Base-by-base conservation (phyloP, 2,797 vertebrate species). In the Sciurus vulgaris region DNA sequence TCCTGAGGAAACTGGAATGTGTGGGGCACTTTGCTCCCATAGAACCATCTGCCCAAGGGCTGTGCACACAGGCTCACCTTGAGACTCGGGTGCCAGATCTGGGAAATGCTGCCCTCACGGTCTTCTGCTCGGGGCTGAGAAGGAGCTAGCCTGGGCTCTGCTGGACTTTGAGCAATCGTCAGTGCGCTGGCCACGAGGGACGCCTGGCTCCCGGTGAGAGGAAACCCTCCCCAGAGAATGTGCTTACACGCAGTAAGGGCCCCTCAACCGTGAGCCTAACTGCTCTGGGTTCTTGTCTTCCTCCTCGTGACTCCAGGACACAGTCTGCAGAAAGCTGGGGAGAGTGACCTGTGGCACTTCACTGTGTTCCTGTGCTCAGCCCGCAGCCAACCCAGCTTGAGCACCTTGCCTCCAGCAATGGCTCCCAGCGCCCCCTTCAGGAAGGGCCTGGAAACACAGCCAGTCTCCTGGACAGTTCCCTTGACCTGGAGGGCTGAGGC, bases 1-100 rank as follows among this genome's bases (percentile, higher is more conserved):
- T 72, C n/a, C 33, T n/a, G 17, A 94, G 79, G 67, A 44, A 76
- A 89, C 18, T 74, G 15, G 59, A 61, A 85, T 86, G 70, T 47
- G 35, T 33, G 9, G 85, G 77, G 54, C 54, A 33, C 17, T 69
- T 59, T 3, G 24, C 17, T 38, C 38, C 38, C 38, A 38, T 38
- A 3, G 38, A 87, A 67, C n/a, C 18, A 49, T 3, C 54, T 72
- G 28, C 83, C 47, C 38, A 44, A 59, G 41, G 41, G 61, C 77
- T 54, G 9, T 9, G 13, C 56, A 28, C 28, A 54, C 18, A 87
- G 70, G 38, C 24, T n/a, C 35, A 47, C 49, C 83, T 44, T 81
- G 70, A 54, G 73, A 73, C 49, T 69, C 13, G 22, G 79, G 56
- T 49, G 7, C 61, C 72, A 56, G 38, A 59, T 24, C 28, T 70